Conservation (phyloP, 2,797 vertebrate genomes). For the Oreochromis mossambicus region DNA sequence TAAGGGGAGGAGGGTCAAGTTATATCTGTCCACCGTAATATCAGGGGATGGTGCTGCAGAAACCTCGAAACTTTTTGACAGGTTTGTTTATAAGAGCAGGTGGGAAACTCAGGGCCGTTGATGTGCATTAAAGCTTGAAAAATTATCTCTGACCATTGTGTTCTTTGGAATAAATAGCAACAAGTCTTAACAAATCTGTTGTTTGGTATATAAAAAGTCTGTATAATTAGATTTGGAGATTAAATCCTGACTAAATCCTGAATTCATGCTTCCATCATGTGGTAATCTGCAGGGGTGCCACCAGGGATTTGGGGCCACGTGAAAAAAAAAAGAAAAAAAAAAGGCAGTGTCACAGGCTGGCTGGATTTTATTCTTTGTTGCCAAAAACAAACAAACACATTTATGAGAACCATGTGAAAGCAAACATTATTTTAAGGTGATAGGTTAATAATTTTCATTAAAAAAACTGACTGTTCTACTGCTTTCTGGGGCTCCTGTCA, state of each 20-base stretch:
- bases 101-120: neutral
- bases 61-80: neutral
- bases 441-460: neutral
- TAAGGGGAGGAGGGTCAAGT: neutral
- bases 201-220: neutral
- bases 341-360: neutral
- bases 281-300: neutral
- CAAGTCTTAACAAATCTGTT: neutral
- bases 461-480: neutral
- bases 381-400: neutral
- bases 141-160: neutral
- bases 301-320: neutral
- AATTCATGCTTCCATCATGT: neutral
- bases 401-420: neutral
- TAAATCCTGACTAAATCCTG: neutral
- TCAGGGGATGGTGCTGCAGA: neutral
- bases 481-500: neutral
- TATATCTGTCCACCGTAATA: neutral
- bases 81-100: neutral
- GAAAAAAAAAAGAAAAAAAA: accelerated
- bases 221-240: neutral
- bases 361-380: neutral
- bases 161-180: neutral
- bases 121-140: neutral
- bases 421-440: neutral